phyloP scores from a whole-genome alignment of 2,888 invertebrate genomes.

The Eutolmus rufibarbis region DNA sequence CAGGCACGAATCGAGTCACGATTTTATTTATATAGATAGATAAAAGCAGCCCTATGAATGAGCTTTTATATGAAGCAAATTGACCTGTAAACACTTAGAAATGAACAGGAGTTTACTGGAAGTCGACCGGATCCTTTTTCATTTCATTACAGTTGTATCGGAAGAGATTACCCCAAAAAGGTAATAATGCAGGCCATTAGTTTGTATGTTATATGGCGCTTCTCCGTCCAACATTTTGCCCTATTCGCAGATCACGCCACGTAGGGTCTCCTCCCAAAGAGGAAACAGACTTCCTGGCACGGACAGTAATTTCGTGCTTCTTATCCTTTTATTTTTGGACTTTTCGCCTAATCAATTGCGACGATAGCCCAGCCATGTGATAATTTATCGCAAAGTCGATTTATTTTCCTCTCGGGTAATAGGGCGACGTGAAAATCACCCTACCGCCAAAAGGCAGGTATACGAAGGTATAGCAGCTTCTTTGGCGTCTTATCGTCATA shows the following conservation, averaged over 20 bases:
- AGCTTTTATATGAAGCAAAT: neutral
- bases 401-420: slow-evolving; percentile 23
- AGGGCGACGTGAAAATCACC: slow-evolving; percentile 20
- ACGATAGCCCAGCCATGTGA: slow-evolving; percentile 12
- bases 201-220: neutral
- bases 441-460: neutral
- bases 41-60: neutral
- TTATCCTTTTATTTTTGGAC: slow-evolving; percentile 13
- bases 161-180: slow-evolving; percentile 8
- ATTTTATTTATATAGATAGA: no score
- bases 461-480: neutral
- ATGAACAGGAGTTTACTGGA: neutral
- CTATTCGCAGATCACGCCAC: neutral
- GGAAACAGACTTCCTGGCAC: neutral
- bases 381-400: slow-evolving; percentile 29
- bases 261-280: neutral
- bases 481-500: neutral
- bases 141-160: neutral
- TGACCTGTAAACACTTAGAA: neutral
- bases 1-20: no score
- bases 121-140: neutral
- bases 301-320: slow-evolving; percentile 9
- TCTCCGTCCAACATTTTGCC: neutral
- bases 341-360: slow-evolving; percentile 21
- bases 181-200: slow-evolving; percentile 1